These are phyloP conservation scores for human (Homo sapiens) DNA, from an alignment of 2,113 vertebrate species.

Conservation along the genomic window GRCh38 chrX:33120001-33120500, in stretches of 20 bases:
- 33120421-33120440: not conserved
- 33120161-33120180: not conserved
- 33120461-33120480: not conserved
- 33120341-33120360: not conserved
- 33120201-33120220: conserved; percentile 9
- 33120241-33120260: not conserved
- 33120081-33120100: not conserved
- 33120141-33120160: not conserved
- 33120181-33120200: not conserved
- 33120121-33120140: not conserved
- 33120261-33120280: not conserved
- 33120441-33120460: not conserved
- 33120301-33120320: not conserved
- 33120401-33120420: not conserved
- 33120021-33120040: not conserved
- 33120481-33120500: not conserved
- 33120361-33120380: not conserved
- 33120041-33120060: not conserved
- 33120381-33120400: not conserved
- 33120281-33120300: not conserved
- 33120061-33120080: not conserved
- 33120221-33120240: not conserved
- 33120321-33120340: not conserved
- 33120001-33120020: not conserved
- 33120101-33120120: not conserved